Evolutionary conservation across 2,113 vertebrate species (phyloP), one percentile per base, ranked within the genome.

Genomic region (Euleptes europaea): DNA sequence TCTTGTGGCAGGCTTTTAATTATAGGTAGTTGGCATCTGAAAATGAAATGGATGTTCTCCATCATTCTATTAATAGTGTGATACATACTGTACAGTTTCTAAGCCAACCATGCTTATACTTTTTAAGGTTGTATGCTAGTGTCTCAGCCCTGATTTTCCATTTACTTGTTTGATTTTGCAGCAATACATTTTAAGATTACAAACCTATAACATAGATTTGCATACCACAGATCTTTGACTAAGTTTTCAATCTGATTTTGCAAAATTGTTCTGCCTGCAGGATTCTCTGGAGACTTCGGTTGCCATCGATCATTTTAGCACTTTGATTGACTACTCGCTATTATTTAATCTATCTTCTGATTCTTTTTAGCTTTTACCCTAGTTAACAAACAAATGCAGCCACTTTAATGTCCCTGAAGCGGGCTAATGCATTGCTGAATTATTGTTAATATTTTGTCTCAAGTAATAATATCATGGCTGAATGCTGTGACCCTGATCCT

Each of bases 301-400:
- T 92, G 89, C 85, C 90, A 82, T 93, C 84, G 89, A 90, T 93
- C 76, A 90, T 93, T 89, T 95, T 88, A 93, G 70, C 70, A 74
- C 44, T 0, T 10, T 87, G 89, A 91, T 93, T 92, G 88, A 93
- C 91, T 92, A 91, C 70, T 85, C 84, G 80, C 66, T 88, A 9
- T 83, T 91, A 87, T 89, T 92, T 92, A 92, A 87, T 92, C 91
- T 94, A 78, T 83, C 88, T 80, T 74, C 84, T 87, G 60, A 72
- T 74, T 84, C 65, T 86, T 89, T 80, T 90, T 84, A 84, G 79
- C 38, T 91, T 79, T 83, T 82, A 33, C 82, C 91, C 90, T 80
- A 89, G 26, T 83, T 91, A 71, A 80, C 86, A 92, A 84, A 85
- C 80, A 91, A 23, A 82, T 83, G 0, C 70, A 76, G 35, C 86